phyloP scores from a whole-genome alignment of 2,113 vertebrate genomes.

The Corythoichthys intestinalis region DNA sequence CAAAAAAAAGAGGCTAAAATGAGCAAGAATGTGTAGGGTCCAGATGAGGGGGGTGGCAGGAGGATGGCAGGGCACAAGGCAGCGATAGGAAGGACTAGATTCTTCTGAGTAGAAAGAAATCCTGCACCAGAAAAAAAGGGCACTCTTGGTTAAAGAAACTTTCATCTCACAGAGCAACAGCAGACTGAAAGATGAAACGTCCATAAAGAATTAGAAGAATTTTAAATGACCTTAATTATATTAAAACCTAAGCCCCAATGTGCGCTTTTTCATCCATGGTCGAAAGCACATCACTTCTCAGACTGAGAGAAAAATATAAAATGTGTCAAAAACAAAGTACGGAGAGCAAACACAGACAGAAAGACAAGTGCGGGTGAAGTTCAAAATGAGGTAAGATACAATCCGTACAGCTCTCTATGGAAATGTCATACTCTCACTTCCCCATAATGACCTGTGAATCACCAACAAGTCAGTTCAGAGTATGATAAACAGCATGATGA shows the following conservation, averaged over 20 bases:
- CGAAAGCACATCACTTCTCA: constrained; percentile 8
- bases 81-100: background rate
- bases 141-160: background rate
- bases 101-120: background rate
- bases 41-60: background rate
- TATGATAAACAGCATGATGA: constrained; percentile 31
- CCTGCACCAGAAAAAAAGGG: background rate
- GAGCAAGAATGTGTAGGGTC: background rate
- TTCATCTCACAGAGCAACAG: background rate
- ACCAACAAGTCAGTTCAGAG: constrained; percentile 31
- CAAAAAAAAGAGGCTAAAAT: constrained; percentile 6
- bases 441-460: constrained; percentile 50
- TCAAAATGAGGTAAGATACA: constrained; percentile 15
- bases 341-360: constrained; percentile 11
- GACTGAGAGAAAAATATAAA: background rate
- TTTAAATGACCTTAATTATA: constrained; percentile 1
- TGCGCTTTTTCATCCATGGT: background rate
- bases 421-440: constrained; percentile 53
- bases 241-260: background rate
- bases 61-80: background rate
- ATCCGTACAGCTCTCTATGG: constrained; percentile 26
- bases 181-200: background rate
- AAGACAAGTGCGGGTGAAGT: constrained; percentile 15
- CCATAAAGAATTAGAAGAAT: constrained; percentile 2
- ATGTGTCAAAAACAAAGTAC: background rate